Base-by-base conservation (phyloP, 1,140 invertebrate species). In the Temnothorax curvispinosus region DNA sequence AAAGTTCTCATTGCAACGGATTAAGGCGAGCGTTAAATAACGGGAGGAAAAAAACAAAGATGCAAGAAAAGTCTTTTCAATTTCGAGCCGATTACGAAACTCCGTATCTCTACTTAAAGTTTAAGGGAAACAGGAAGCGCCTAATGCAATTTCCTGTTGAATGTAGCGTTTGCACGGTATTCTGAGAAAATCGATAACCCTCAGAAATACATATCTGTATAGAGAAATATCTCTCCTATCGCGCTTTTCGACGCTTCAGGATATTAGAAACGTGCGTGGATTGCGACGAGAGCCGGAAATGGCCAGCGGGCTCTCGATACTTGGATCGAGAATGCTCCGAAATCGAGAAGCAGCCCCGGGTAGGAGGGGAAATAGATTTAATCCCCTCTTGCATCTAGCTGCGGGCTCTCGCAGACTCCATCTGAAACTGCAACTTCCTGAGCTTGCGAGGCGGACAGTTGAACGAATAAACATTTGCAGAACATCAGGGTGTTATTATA, bases 251-350 rank as follows among this genome's bases (percentile, higher is more conserved):
- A 50, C 80, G 44, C 69, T 65, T 75, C 87, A 92, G 87, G 92
- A 93, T 93, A 93, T 93, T 93, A 93, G 92, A 93, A 93, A 93
- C 93, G 93, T 93, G 93, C 89, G 54, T 86, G 81, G 92, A 87
- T 93, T 93, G 88, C 87, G 56, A 54, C 47, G 87, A 72, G 56
- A 18, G 54, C 78, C 52, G 86, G 84, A 90, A 91, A 92, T 88
- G 60, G 80, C 60, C 62, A n/a, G 56, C 21, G 64, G 38, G 72
- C 69, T 56, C 27, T 75, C 80, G 81, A 67, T 74, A 58, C 56
- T 54, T 50, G 52, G 50, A 58, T 35, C 78, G 65, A 82, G 80
- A 81, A 81, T 54, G 35, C 35, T 21, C 3, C 67, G 41, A 82
- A 74, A 74, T 41, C 80, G 71, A 69, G 65, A 62, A 74, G 41